Evolutionary conservation across 2,113 vertebrate species (phyloP), one percentile per base, ranked within the genome.

Genomic region (Macrotus californicus): DNA sequence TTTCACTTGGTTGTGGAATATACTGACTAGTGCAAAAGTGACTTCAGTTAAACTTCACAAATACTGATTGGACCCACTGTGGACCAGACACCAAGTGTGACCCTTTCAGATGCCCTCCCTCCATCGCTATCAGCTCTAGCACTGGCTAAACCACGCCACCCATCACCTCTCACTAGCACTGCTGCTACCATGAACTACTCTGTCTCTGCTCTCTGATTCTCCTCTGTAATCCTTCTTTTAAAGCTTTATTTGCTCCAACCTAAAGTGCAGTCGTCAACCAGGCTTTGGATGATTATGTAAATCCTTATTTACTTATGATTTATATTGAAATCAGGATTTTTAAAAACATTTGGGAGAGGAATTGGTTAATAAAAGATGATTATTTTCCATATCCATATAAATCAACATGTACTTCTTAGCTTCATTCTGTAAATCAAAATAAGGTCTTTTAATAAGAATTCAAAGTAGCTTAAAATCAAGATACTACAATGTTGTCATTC

Each of bases 401-500:
- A 92, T 95, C 6, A 82, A 24, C 41, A 16, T 81, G 21, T 69
- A 89, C 18, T 86, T 94, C 72, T 76, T 7, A 70, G 29, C 39
- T 77, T 75, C n/a, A 89, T 69, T 93, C 48, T 87, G 7, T 43
- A n/a, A 92, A 59, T 24, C 7, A 29, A 79, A 97, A 90, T 54
- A 75, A n/a, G 21, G 29, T 77, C 16, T 93, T 89, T 41, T 80
- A 56, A 93, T 46, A 93, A 96, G 64, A n/a, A 84, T 29, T 79
- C 22, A 46, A 81, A 90, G 75, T 81, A 86, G 26, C 81, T 91
- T 16, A 70, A 93, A 92, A 46, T 81, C 39, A 88, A 87, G 36
- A 73, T 67, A 92, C n/a, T 39, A 77, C 24, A 48, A 80, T 75
- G 26, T 86, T 94, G 59, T 67, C 92, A 6, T 88, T 92, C 41